These are phyloP conservation scores for Molossus molossus DNA, from an alignment of 2,797 vertebrate genomes.

Conservation along the genomic window DNA sequence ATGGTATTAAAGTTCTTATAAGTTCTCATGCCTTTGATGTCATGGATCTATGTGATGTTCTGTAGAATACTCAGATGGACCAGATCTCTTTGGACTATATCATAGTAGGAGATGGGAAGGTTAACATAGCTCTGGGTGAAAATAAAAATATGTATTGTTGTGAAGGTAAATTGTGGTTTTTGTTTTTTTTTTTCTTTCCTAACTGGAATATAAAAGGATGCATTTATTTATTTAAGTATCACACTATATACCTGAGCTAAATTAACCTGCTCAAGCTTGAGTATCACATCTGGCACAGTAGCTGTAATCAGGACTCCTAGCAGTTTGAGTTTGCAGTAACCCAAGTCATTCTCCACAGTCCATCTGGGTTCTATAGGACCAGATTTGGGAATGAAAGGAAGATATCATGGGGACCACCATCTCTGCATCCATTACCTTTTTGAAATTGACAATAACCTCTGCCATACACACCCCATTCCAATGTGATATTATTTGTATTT, in stretches of 20 bases:
- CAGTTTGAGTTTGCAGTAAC: not conserved
- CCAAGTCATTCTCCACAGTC: not conserved
- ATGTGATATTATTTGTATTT: not conserved
- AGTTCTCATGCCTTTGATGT: not conserved
- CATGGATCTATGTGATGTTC: not conserved
- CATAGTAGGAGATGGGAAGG: not conserved
- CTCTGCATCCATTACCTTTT: not conserved
- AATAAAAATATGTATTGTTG: not conserved
- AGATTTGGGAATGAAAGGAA: not conserved
- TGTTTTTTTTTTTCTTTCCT: not conserved
- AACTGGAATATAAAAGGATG: not conserved
- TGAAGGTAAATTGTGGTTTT: not conserved
- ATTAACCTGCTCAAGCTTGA: not conserved
- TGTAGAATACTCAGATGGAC: not conserved
- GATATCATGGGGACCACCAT: not conserved
- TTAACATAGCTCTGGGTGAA: not conserved
- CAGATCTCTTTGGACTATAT: not conserved
- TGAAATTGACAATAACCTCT: not conserved
- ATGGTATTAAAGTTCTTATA: not conserved
- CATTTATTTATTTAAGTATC: not conserved
- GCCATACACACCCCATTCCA: not conserved
- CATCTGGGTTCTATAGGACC: not conserved
- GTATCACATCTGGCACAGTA: not conserved
- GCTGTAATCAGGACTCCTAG: not conserved
- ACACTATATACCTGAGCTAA: not conserved